phyloP scores from a whole-genome alignment of 2,888 invertebrate species.

The Blastobasis lacticolella region DNA sequence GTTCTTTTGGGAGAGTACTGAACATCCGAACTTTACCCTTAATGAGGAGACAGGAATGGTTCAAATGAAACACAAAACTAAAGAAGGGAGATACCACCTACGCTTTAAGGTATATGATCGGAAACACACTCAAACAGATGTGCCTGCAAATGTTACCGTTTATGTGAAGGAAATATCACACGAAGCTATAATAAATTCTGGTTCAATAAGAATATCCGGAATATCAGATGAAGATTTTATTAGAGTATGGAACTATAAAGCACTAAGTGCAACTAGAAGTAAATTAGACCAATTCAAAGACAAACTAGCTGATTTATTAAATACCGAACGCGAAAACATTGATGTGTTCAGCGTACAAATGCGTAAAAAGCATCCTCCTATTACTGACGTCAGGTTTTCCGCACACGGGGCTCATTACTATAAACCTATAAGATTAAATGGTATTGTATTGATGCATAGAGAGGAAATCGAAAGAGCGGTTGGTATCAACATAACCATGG shows the following conservation, averaged over 20 bases:
- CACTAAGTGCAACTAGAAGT: slow-evolving; percentile 87
- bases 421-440: slow-evolving; percentile 94
- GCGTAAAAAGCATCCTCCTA: slow-evolving; percentile 87
- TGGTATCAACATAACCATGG: slow-evolving; percentile 98
- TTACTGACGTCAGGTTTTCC: slow-evolving; percentile 94
- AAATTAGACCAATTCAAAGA: slow-evolving; percentile 92
- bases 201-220: slow-evolving; percentile 93
- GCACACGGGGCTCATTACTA: slow-evolving; percentile 97
- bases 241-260: slow-evolving; percentile 93
- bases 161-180: slow-evolving; percentile 95
- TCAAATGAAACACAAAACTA: slow-evolving; percentile 94
- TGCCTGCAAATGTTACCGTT: slow-evolving; percentile 96
- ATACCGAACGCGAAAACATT: slow-evolving; percentile 90
- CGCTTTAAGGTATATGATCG: slow-evolving; percentile 93
- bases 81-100: slow-evolving; percentile 88
- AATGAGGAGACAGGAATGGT: slow-evolving; percentile 96
- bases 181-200: slow-evolving; percentile 96
- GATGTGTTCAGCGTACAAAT: slow-evolving; percentile 97
- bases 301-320: slow-evolving; percentile 88
- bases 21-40: slow-evolving; percentile 90
- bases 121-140: slow-evolving; percentile 95
- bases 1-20: slow-evolving; percentile 93
- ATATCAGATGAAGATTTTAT: slow-evolving; percentile 98
- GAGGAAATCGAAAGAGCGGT: slow-evolving; percentile 95
- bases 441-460: slow-evolving; percentile 93